phyloP scores from a whole-genome alignment of 2,113 vertebrate species.

The Ciconia maguari region DNA sequence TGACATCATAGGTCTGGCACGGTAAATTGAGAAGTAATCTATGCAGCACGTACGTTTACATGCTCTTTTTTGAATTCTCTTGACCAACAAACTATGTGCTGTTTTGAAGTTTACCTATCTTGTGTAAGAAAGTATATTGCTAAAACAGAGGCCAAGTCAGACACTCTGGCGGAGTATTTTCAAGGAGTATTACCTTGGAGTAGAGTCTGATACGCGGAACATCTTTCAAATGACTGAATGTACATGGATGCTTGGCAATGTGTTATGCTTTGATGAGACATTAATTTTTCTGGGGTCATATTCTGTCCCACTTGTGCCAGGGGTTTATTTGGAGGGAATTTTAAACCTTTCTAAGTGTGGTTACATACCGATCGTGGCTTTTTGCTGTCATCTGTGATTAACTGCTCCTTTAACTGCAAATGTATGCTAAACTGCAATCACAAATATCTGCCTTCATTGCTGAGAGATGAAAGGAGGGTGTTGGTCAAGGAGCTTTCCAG shows the following conservation, averaged over 20 bases:
- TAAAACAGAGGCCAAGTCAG: neutral
- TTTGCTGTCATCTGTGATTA: neutral
- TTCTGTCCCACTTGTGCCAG: neutral
- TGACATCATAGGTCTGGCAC: neutral
- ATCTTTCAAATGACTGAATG: neutral
- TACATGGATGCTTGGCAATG: neutral
- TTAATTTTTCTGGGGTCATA: neutral
- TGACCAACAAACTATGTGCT: neutral
- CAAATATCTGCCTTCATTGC: neutral
- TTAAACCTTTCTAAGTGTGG: neutral
- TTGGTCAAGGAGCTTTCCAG: neutral
- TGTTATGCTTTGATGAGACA: neutral
- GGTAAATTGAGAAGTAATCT: neutral
- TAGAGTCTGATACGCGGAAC: neutral
- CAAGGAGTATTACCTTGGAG: neutral
- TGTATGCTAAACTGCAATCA: neutral
- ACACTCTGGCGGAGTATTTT: neutral
- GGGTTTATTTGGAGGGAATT: neutral
- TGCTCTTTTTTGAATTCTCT: neutral
- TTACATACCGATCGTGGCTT: neutral
- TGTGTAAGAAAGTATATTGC: neutral
- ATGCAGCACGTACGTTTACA: neutral
- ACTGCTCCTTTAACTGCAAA: neutral
- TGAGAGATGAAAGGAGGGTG: neutral
- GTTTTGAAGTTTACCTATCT: neutral